Evolutionary conservation across 2,797 vertebrate species (phyloP), one percentile per base, ranked within the genome.

Genomic region (Luscinia megarhynchos): DNA sequence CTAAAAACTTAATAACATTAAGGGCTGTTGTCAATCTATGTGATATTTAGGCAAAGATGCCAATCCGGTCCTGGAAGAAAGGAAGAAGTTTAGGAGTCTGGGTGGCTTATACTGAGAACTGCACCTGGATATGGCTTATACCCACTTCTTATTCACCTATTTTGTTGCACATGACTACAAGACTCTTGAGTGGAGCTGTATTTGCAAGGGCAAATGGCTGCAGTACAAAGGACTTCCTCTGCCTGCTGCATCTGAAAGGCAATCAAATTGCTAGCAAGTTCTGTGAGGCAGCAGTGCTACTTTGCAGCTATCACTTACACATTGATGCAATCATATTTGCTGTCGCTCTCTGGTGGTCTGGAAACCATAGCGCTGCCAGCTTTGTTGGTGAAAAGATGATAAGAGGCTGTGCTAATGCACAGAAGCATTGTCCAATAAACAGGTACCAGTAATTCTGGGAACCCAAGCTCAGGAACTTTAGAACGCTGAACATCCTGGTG

Each of bases 241-340:
- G 23, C 11, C 48, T 62, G 32, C 30, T 90, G 43, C 30, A 26
- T 67, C 53, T 79, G 43, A 87, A 79, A 87, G 38, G 45, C 21
- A 79, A 75, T 79, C 9, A 87, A 62, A 87, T 23, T 20, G 11
- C 57, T 62, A 79, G 17, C 40, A 63, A 55, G 55, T 62, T 83
- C 43, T 79, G 48, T 36, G 18, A 63, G 48, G 15, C 12, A 22
- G 53, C 21, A 66, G 32, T 30, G 32, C 26, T 46, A 59, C 16
- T n/a, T 50, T 18, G 30, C n/a, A 88, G 40, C 17, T 83, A 21
- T 74, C 61, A 97, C 99, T 99, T 97, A 99, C 99, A 98, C 99
- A 99, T 99, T 2, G 99, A 99, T 84, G 98, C 98, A 4, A 99
- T 97, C 98, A 97, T 99, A 97, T 99, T 99, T n/a, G 99, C 99